Base-by-base conservation (phyloP, 2,113 vertebrate species). In the Thomomys bottae region DNA sequence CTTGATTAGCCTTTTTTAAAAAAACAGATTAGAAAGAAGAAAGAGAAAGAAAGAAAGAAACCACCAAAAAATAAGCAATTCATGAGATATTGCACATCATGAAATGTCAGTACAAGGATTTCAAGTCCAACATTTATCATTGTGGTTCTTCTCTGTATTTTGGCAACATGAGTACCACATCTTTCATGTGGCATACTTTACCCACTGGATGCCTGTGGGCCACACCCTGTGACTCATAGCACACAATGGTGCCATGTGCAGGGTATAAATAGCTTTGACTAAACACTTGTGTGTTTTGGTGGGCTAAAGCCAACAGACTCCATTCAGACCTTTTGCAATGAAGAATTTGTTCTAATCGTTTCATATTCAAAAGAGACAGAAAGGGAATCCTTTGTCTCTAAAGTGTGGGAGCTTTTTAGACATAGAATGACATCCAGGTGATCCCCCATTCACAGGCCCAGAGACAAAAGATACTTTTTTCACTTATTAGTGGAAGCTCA, bases 241-340 rank as follows among this genome's bases (percentile, higher is more conserved):
- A n/a, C 18, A 49, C n/a, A 10, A 79, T 8, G 59, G 84, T 66
- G 66, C 32, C 42, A 28, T 17, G 40, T 32, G 34, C 79, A 73
- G 21, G 8, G 72, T 85, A 90, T 78, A 90, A 94, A 72, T 73
- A 81, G 75, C n/a, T 82, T 76, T 64, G 34, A 38, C 59, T 45
- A 72, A 88, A 88, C 70, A 59, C 30, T 20, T 45, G 64, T 34
- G 57, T 23, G 75, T 81, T 82, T 88, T 7, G 40, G 32, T 20
- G 40, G 66, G 30, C 40, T n/a, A 11, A 88, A 91, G 72, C 71
- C 23, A 72, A 63, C 3, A 9, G 7, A 12, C 20, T 64, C 76
- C 26, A 64, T 20, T 15, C 4, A 40, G 23, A 18, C 67, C 17
- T 78, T 38, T 34, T n/a, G 21, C 30, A 24, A 75, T 54, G 57